Evolutionary conservation across 2,113 vertebrate genomes (phyloP).

Genomic region (Trogon surrucura): DNA sequence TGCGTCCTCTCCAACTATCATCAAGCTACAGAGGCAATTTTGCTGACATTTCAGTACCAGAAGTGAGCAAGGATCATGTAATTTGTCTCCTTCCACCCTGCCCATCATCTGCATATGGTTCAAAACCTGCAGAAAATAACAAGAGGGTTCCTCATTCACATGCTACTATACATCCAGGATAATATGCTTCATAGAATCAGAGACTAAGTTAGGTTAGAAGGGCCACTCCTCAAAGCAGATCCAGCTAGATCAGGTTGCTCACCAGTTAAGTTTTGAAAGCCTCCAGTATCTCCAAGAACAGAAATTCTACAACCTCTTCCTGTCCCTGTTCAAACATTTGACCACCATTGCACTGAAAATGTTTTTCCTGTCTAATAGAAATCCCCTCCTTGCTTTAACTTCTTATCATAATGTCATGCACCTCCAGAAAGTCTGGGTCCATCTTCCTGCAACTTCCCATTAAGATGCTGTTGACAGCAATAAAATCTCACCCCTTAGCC

Average conservation of each 20-base stretch:
- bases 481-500: not conserved
- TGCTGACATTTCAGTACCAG: not conserved
- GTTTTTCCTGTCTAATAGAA: not conserved
- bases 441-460: not conserved
- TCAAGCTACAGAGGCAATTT: not conserved
- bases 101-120: not conserved
- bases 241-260: not conserved
- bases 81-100: not conserved
- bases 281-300: not conserved
- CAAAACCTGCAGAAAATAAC: not conserved
- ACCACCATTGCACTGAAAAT: not conserved
- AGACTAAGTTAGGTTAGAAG: not conserved
- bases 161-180: not conserved
- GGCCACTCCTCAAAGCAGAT: not conserved
- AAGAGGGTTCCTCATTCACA: not conserved
- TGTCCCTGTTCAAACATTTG: not conserved
- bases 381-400: not conserved
- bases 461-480: not conserved
- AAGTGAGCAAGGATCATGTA: not conserved
- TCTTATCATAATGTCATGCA: not conserved
- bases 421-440: not conserved
- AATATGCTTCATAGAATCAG: not conserved
- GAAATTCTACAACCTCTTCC: not conserved
- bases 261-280: not conserved
- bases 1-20: not conserved